A percentile compares a stretch with the other conserved stretches of the same genome.
phyloP scores from a whole-genome alignment of 2,113 vertebrate species.

The Thunnus maccoyii region DNA sequence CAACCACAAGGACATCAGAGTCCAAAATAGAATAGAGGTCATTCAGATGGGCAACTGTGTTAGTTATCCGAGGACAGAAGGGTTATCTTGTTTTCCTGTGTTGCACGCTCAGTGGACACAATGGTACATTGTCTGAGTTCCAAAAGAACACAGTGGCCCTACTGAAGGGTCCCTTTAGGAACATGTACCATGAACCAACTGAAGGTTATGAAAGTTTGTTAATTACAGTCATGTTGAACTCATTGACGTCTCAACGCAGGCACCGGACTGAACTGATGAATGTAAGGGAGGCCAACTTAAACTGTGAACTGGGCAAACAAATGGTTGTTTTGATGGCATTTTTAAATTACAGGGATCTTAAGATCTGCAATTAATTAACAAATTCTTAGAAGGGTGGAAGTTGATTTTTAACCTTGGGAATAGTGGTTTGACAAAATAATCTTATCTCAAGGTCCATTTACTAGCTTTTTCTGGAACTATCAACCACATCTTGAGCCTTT shows the following conservation, averaged over 20 bases:
- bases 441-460: neutral
- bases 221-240: constrained; percentile 14
- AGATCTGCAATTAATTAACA: neutral
- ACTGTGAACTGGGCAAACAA: neutral
- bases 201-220: constrained; percentile 18
- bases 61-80: constrained; percentile 14
- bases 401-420: neutral
- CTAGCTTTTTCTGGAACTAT: neutral
- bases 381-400: neutral
- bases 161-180: constrained; percentile 17
- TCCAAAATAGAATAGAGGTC: constrained; percentile 9
- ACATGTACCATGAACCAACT: constrained; percentile 10
- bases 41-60: constrained; percentile 3
- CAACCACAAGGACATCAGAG: constrained; percentile 7
- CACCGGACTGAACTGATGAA: constrained; percentile 3
- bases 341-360: neutral
- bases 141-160: constrained; percentile 28
- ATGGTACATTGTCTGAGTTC: constrained; percentile 36
- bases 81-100: constrained; percentile 31
- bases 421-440: neutral
- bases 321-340: neutral
- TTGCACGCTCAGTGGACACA: constrained; percentile 38
- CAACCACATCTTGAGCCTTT: no score
- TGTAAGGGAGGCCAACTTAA: neutral
- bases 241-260: neutral